Evolutionary conservation across 2,113 vertebrate species (phyloP), one percentile per base, ranked within the genome.

Genomic region (Sterna hirundo): DNA sequence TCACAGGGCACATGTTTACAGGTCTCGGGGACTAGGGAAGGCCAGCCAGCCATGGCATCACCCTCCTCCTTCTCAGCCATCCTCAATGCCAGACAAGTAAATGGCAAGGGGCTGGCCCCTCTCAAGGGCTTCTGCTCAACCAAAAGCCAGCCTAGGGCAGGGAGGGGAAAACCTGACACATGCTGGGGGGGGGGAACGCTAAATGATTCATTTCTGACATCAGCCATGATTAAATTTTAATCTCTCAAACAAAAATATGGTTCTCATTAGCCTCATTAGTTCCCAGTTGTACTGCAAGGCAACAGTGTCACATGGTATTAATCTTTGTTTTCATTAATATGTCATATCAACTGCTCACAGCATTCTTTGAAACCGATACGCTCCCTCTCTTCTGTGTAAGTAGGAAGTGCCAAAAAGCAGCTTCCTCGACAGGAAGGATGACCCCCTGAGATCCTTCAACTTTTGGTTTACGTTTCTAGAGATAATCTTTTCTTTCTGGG

Each of bases 371-470:
- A 98, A 97, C 84, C 9, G 93, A 97, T 96, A 26, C 15, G 11
- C 78, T 62, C 86, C 36, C 40, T 90, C 90, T 83, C 84, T 86
- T 51, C 84, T 86, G 74, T 57, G 85, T 0, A 44, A 95, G 93
- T 42, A 97, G 96, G 90, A 95, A 95, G 96, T 19, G 89, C 96
- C 97, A 97, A 90, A 36, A 88, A 95, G 93, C 86, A 46, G 96
- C 97, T 97, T 97, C 98, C 97, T 96, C 82, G 16, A 71, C 97
- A 97, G 98, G 98, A 98, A 98, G 97, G 96, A 98, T 97, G 97
- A 96, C 96, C 96, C 97, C 97, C 90, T 42, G 94, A 97, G 98
- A 94, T 90, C 49, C 85, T 84, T 46, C 62, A 86, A 34, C 36
- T 76, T 86, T 29, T 19, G 79, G 91, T 80, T 94, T 80, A 72